Conservation (phyloP, 2,113 vertebrate genomes). For the Cephalopterus ornatus region DNA sequence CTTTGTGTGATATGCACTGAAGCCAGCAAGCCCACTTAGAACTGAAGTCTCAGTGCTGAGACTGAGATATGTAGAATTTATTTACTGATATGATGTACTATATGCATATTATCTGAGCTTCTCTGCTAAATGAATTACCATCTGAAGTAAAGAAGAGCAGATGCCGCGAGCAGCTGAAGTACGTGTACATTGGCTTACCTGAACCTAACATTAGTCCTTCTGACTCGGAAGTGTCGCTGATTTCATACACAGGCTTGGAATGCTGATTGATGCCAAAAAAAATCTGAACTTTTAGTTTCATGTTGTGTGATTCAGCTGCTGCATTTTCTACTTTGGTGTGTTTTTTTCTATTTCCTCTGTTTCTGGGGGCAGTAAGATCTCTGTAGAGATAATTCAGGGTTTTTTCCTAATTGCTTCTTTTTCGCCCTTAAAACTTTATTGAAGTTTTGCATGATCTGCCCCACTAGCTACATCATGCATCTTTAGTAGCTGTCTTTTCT, state of each 20-base stretch:
- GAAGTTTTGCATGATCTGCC: not conserved
- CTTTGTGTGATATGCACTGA: not conserved
- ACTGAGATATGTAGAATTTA: not conserved
- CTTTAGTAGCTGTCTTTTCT: not conserved
- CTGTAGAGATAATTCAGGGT: accelerated
- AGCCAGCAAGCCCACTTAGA: not conserved
- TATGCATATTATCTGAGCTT: not conserved
- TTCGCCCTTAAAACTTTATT: not conserved
- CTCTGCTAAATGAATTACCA: not conserved
- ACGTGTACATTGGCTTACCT: not conserved
- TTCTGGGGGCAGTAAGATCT: not conserved
- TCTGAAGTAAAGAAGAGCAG: not conserved
- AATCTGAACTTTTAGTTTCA: not conserved
- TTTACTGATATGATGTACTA: not conserved
- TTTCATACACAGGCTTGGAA: not conserved
- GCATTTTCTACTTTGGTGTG: not conserved
- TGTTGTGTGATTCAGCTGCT: not conserved
- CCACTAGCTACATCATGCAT: not conserved
- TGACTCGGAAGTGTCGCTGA: not conserved
- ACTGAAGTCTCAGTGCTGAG: not conserved
- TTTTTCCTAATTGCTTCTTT: not conserved
- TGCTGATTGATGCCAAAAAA: not conserved
- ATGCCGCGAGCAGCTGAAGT: not conserved
- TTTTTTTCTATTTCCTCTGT: not conserved
- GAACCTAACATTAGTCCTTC: not conserved